Base-by-base conservation (phyloP, 92 coral and sea anemone genomes). In the Epizoanthus stellaris region DNA sequence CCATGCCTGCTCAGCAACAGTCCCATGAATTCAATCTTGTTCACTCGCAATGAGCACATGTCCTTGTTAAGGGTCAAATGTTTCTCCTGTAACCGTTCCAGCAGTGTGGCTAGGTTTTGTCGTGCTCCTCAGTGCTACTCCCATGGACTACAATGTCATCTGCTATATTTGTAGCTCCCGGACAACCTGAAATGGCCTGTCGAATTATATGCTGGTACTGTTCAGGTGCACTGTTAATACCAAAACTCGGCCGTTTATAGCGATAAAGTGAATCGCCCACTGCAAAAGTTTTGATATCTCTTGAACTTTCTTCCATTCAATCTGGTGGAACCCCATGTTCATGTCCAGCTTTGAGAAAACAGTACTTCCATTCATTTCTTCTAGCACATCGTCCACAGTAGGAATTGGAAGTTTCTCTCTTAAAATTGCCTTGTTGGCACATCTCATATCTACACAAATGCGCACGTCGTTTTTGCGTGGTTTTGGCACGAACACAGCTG, bases 141-240 rank as follows among this genome's bases (percentile, higher is more conserved):
- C 86, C 85, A n/a, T 75, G 76, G 25, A 75, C 88, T 20, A 63
- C 75, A 75, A 85, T 63, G 84, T 85, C 84, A 40, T 76, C 88
- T 3, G 75, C 76, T 4, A 85, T 85, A 30, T 71, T 71, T 17
- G 61, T 67, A 67, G 87, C 80, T 38, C 80, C 81, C 9, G 70
- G 80, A 52, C 60, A 84, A 39, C 79, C 87, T 25, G 81, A 25
- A 63, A 84, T 60, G 60, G 81, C 59, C 63, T 84, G 74, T 15
- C 73, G 21, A 6, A 84, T 30, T 57, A 68, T 69, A 75, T 34
- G 57, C 20, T 53, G 73, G 49, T 53, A 76, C 67, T 71, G 81
- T 36, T 75, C 84, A 57, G 84, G 84, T 45, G 84, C 70, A 42
- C 70, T 79, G 71, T 20, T n/a, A 19, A 57, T 12, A 34, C 16